Evolutionary conservation across 2,888 invertebrate genomes (phyloP), one percentile per base, ranked within the genome.

Genomic region (Euzophera pinguis): DNA sequence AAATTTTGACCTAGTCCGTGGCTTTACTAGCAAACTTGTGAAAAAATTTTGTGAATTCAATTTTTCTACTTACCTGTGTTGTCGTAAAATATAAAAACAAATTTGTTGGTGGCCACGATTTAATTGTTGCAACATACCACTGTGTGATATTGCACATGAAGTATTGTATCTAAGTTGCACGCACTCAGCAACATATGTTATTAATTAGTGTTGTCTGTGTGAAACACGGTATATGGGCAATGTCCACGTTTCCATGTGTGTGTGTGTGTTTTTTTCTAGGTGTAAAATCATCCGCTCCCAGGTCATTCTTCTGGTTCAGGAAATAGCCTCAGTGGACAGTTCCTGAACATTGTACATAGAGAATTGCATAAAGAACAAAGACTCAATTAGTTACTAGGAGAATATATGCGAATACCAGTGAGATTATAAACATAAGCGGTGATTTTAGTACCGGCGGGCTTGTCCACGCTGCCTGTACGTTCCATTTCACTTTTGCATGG

Each of bases 231-330:
- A 78, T 65, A 65, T 77, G 84, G 78, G 78, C 65, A 68, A 61
- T 71, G 71, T 74, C 73, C 78, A 80, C 80, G 67, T 79, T 69
- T 78, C 78, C 66, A 82, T 80, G 73, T 85, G 79, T 85, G 81
- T 84, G 81, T 84, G 22, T 22, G 81, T 85, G 72, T 83, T 84
- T 85, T 82, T 87, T 90, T 87, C 80, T 90, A 90, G 90, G 90
- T 90, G 72, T 89, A 84, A 90, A 90, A 88, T 86, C 90, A 90
- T 85, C 90, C 81, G 90, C 85, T 76, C 90, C 90, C 80, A 83
- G 90, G 81, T 90, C 90, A 74, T 90, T 90, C 89, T 90, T 90
- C 90, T 90, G 90, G 90, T 90, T 89, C 90, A 90, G 89, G 85
- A 87, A 90, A 83, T 90, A 90, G 76, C 80, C 79, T 75, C 78